Evolutionary conservation across 2,888 invertebrate species (phyloP), one percentile per base, ranked within the genome.

Genomic region (Octonoba sinensis): DNA sequence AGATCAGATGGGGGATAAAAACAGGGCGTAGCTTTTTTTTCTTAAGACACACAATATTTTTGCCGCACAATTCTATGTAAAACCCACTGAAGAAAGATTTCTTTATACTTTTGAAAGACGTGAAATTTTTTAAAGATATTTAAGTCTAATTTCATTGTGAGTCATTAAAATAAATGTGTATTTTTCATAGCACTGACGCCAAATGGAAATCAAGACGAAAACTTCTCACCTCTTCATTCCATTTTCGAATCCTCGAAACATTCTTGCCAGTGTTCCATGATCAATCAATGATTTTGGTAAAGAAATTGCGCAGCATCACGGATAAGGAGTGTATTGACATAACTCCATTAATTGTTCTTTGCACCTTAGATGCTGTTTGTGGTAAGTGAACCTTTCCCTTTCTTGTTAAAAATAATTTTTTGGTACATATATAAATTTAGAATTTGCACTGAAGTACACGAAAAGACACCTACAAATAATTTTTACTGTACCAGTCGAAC

Each of bases 141-240:
- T 27, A 27, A 27, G 6, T 27, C 27, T 27, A 27, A 27, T 3
- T 27, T 3, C 27, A 27, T 27, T 27, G 6, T 6, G 3, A 3
- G 27, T 27, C 27, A 6, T 2, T 27, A 27, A 27, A 27, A 27
- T 6, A 27, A 27, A 18, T 62, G 1, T 62, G 8, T 62, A 44
- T 18, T 57, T 20, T 1, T 51, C 65, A 1, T 49, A 85, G 85
- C 36, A 69, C 57, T 8, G 75, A 83, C 4, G 36, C 75, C 22
- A 84, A 84, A 66, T 85, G 85, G 85, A 36, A 78, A 24, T 13
- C 18, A 12, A 75, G 84, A 16, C 59, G 85, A 0, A 85, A 85
- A 57, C 69, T 85, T 18, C 71, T 85, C 12, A 85, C 85, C 0
- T 85, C 85, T 3, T 84, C 85, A n/a, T 85, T 85, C 59, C 85